Evolutionary conservation across 2,797 vertebrate genomes (phyloP), one percentile per base, ranked within the genome.

Genomic region (Oophaga sylvatica): DNA sequence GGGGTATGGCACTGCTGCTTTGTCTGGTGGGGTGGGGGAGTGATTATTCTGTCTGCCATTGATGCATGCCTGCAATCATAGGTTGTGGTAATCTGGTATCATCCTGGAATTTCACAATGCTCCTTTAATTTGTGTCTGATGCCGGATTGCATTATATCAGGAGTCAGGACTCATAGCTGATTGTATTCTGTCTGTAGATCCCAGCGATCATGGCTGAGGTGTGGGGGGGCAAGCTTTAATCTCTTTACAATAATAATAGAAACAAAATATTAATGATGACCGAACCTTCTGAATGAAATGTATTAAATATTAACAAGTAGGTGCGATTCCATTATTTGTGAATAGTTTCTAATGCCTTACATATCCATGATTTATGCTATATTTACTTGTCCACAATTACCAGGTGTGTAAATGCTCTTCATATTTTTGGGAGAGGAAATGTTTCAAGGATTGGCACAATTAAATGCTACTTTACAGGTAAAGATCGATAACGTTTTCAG

Each of bases 1-100:
- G 80, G 68, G 86, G 79, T 63, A 68, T 80, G 59, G 16, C 48
- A 29, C 57, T 63, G 85, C 57, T 81, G 85, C 70, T 87, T 85
- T 85, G 83, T 85, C 73, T 48, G 65, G 60, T 48, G 59, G 71
- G 35, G 17, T 31, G 20, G 22, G 31, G 31, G n/a, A 22, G 16
- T 84, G 57, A 67, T 82, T 48, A 83, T 35, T 35, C 17, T 41
- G 62, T 77, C 45, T 48, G 70, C 71, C 59, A 76, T 76, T 76
- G 53, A 62, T 77, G 13, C 35, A 29, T 76, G 13, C 16, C 48
- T 35, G n/a, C 22, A 63, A 53, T 73, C 48, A 12, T 73, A 31
- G 17, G 29, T 41, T 84, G 31, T 71, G n/a, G 35, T 20, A 15
- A 70, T 75, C 81, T 71, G n/a, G 13, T 62, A n/a, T 60, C 29